These are phyloP conservation scores for Agapornis roseicollis DNA, from an alignment of 2,113 vertebrate species.

Conservation along the genomic window DNA sequence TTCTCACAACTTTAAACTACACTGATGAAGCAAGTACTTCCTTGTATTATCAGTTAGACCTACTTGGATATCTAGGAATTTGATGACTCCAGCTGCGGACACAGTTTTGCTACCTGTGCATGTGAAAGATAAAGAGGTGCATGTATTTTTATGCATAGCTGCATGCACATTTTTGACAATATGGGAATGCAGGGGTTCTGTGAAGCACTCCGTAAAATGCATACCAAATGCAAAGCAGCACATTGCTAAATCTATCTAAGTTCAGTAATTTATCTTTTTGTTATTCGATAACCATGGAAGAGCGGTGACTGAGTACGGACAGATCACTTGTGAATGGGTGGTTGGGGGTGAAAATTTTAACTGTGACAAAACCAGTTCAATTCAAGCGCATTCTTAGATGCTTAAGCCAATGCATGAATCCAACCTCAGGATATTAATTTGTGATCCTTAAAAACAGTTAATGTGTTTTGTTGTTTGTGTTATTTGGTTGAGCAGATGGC, in stretches of 20 bases:
- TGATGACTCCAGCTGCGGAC: neutral
- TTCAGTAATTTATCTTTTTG: neutral
- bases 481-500: constrained; percentile 74
- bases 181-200: neutral
- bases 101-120: neutral
- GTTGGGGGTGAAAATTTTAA: neutral
- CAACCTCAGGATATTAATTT: constrained; percentile 24
- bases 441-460: constrained; percentile 59
- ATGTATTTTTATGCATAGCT: neutral
- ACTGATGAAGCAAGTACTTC: neutral
- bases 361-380: neutral
- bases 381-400: neutral
- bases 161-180: neutral
- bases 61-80: neutral
- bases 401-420: neutral
- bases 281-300: neutral
- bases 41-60: neutral
- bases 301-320: neutral
- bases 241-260: neutral
- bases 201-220: neutral
- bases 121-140: neutral
- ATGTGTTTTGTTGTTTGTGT: constrained; percentile 65
- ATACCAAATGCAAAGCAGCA: neutral
- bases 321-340: neutral
- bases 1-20: neutral